Conservation (phyloP, 2,113 vertebrate species). For the Microcebus jonahi region DNA sequence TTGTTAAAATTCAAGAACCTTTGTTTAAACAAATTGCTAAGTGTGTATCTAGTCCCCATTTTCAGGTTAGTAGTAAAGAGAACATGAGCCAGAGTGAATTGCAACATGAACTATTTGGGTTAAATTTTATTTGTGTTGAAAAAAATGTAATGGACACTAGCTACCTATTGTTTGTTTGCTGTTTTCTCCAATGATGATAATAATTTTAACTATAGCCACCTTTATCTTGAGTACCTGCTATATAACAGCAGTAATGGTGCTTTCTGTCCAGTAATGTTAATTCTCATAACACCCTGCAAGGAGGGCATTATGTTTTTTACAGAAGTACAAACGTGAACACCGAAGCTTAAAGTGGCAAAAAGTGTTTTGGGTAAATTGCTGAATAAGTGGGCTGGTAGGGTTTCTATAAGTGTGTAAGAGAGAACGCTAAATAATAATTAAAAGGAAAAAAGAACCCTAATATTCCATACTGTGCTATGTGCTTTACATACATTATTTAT, state of each 20-base stretch:
- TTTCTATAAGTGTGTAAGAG: background rate
- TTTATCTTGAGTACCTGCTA: background rate
- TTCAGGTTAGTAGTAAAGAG: conserved; percentile 91
- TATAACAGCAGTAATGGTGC: background rate
- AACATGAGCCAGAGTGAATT: background rate
- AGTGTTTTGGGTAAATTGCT: background rate
- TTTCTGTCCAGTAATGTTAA: background rate
- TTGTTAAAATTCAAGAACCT: conserved; percentile 99
- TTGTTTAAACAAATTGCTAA: conserved; percentile 99
- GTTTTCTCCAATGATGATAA: background rate
- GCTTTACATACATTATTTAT: background rate
- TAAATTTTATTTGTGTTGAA: background rate
- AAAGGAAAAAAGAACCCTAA: background rate
- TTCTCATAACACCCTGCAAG: background rate
- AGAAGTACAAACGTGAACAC: background rate
- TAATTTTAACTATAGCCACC: background rate
- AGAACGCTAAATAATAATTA: background rate
- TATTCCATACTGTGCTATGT: background rate
- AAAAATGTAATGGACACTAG: background rate
- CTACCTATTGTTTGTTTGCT: background rate
- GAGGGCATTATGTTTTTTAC: background rate
- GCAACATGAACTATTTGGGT: background rate
- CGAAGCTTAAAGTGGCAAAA: background rate
- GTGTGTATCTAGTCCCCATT: conserved; percentile 99
- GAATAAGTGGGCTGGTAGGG: background rate